phyloP scores from a whole-genome alignment of 2,797 vertebrate genomes.

The Sciurus carolinensis region DNA sequence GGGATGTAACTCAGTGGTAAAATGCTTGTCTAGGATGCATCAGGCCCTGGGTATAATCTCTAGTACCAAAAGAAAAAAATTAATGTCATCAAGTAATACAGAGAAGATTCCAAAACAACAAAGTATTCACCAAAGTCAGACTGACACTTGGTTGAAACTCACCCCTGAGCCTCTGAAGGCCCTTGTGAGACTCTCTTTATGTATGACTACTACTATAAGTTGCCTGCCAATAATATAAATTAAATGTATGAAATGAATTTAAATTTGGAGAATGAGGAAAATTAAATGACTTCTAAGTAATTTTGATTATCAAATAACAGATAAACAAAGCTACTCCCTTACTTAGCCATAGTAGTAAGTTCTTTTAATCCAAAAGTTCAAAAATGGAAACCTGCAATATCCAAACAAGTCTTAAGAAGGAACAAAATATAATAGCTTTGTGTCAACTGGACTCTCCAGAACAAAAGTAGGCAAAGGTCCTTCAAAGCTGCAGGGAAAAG shows the following conservation, averaged over 20 bases:
- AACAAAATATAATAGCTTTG: background rate
- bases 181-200: background rate
- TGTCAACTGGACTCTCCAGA: background rate
- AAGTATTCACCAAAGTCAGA: background rate
- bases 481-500: background rate
- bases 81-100: conserved; percentile 42
- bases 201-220: conserved; percentile 19
- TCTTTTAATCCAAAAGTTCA: background rate
- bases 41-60: too few relatives aligned
- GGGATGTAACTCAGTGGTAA: too few relatives aligned
- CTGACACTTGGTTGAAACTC: conserved; percentile 4
- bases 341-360: background rate
- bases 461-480: background rate
- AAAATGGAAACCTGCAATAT: conserved; percentile 53
- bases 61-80: background rate
- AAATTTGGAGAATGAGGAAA: background rate
- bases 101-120: background rate
- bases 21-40: too few relatives aligned
- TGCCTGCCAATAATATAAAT: background rate
- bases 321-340: background rate
- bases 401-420: background rate
- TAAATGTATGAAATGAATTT: conserved; percentile 17
- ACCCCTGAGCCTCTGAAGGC: background rate
- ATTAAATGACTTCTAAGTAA: conserved; percentile 35
- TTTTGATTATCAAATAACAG: conserved; percentile 6